These are phyloP conservation scores for Mallotus villosus DNA, from an alignment of 2,797 vertebrate species.

Conservation along the genomic window DNA sequence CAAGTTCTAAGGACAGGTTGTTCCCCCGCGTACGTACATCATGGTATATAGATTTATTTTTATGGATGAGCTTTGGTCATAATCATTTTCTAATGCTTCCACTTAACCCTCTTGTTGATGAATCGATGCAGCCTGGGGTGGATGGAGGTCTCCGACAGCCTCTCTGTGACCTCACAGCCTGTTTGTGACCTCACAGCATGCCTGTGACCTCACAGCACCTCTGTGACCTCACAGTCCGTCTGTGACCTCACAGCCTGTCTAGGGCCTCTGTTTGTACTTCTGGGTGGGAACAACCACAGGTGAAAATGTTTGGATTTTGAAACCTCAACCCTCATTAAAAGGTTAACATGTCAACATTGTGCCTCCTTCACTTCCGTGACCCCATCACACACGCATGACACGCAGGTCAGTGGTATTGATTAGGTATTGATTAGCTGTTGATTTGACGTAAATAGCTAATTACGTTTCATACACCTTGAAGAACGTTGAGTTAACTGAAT, in stretches of 20 bases:
- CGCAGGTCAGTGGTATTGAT: conserved; percentile 52
- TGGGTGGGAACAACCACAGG: not conserved
- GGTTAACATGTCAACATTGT: conserved; percentile 35
- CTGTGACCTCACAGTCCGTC: not conserved
- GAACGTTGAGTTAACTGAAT: conserved; percentile 10
- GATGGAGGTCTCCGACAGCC: not conserved
- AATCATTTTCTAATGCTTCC: conserved; percentile 55
- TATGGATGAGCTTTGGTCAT: conserved; percentile 50
- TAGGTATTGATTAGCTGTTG: not conserved
- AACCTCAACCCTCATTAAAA: conserved; percentile 49
- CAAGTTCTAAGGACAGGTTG: conserved; percentile 1
- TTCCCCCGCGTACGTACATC: conserved; percentile 12
- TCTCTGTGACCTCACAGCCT: too few species aligned
- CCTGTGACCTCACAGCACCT: too few species aligned
- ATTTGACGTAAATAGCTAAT: conserved; percentile 32
- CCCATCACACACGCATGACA: conserved; percentile 35
- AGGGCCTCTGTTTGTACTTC: not conserved
- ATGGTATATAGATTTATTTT: conserved; percentile 35
- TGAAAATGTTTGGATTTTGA: conserved; percentile 27
- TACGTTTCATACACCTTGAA: conserved; percentile 24
- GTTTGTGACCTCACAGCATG: too few species aligned
- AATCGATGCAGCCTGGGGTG: conserved; percentile 41
- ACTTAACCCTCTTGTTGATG: conserved; percentile 49
- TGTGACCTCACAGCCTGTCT: not conserved
- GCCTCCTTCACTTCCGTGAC: conserved; percentile 28